Evolutionary conservation across 64 coral and sea anemone species (phyloP).

Genomic region (Pachyseris speciosa): DNA sequence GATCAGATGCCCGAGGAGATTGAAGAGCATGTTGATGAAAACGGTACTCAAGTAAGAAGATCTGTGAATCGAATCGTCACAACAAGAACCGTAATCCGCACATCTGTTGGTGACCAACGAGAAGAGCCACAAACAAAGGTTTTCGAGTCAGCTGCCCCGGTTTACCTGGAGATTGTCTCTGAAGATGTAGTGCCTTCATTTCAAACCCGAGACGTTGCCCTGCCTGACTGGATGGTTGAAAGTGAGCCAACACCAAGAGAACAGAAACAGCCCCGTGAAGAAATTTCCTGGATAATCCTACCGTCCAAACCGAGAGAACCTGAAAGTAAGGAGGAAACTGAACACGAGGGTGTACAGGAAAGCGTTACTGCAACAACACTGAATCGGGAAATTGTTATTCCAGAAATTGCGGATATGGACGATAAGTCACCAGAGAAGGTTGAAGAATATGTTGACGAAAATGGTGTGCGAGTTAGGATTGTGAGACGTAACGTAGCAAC

Average conservation of each 20-base stretch:
- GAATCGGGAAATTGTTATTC: slow-evolving; percentile 23
- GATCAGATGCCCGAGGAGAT: slow-evolving; percentile 4
- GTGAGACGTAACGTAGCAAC: slow-evolving; percentile 34
- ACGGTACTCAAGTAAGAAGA: slow-evolving; percentile 38
- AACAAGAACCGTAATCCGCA: slow-evolving; percentile 32
- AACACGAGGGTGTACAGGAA: neutral
- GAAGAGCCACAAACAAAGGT: neutral
- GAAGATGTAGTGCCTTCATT: slow-evolving; percentile 24
- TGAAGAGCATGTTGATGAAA: slow-evolving; percentile 53
- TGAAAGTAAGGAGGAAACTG: neutral
- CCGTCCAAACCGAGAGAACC: neutral
- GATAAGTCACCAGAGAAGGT: neutral
- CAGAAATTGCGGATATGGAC: slow-evolving; percentile 8
- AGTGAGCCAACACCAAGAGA: neutral
- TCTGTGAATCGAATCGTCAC: slow-evolving; percentile 54
- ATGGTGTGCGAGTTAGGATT: slow-evolving; percentile 62
- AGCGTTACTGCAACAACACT: neutral
- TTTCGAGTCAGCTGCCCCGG: slow-evolving; percentile 14
- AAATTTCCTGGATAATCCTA: neutral
- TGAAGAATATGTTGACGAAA: slow-evolving; percentile 60
- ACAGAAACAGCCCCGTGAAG: neutral
- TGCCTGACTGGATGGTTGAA: slow-evolving; percentile 31
- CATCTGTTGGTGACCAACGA: neutral
- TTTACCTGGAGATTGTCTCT: neutral
- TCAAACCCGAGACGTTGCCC: neutral